Base-by-base conservation (phyloP, 2,888 invertebrate species). In the Temnothorax ravouxi region DNA sequence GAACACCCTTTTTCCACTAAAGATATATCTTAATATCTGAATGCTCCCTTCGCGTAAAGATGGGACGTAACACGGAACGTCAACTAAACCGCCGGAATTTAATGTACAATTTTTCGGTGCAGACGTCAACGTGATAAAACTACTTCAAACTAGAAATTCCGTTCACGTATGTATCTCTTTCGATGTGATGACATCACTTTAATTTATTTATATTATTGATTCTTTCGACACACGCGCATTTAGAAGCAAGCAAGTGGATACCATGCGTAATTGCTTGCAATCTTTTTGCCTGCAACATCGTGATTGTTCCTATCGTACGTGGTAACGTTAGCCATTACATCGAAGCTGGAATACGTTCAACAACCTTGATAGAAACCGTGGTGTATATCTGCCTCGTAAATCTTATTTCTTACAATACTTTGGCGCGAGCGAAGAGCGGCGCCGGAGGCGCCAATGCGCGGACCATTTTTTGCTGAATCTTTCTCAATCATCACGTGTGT, bases 341-440 rank as follows among this genome's bases (percentile, higher is more conserved):
- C 67, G 41, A 72, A 84, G 81, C 59, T 72, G 83, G 71, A 56
- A 59, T 67, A 72, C 83, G 71, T 41, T 56, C 62, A 21, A 67
- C 67, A 72, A 25, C 25, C 69, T 52, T 44, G 77, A 69, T 67
- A 79, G 79, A 72, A 72, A 21, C 59, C 61, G 61, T 47, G 83
- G 25, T 71, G 25, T 71, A 75, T 88, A 88, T 89, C 88, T 84
- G 79, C 52, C 84, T 89, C 89, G 77, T 91, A 90, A 88, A 91
- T 92, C 91, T 92, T 91, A 88, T 88, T 90, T 91, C 90, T 90
- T 87, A 83, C 86, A 61, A 84, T 69, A 21, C 67, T 54, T 47
- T 11, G 41, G 52, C 25, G 59, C 69, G 75, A 50, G 47, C 64
- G 34, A 34, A 83, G 82, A 74, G 83, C 66, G 61, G 50, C 67